Percentiles rank a stretch among this genome's conserved stretches.
Conservation (phyloP, 92 coral and sea anemone genomes). For the Umimayanthus kanabou region DNA sequence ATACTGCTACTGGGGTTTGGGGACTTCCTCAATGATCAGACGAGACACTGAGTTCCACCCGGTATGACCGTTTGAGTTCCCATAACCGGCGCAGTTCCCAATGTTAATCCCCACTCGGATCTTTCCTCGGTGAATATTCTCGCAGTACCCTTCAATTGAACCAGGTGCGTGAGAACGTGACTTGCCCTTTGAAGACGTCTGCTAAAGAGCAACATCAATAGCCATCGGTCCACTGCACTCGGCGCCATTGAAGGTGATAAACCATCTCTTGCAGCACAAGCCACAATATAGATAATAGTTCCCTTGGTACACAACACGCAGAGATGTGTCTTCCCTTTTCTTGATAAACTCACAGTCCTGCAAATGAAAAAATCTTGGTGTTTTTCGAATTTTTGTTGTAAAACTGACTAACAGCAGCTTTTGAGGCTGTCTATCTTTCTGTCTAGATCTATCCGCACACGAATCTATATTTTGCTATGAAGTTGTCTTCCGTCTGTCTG, state of each 20-base stretch:
- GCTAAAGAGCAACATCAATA: constrained; percentile 17
- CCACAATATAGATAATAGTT: background rate
- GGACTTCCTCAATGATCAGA: constrained; percentile 51
- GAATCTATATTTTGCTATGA: no score
- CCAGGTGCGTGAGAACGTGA: constrained; percentile 18
- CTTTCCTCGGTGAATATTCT: constrained; percentile 36
- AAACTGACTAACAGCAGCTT: no score
- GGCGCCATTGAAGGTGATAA: constrained; percentile 50
- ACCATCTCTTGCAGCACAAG: constrained; percentile 45
- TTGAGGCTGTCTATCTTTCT: no score
- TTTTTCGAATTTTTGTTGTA: no score
- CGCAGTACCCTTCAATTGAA: constrained; percentile 48
- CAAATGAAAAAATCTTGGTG: background rate
- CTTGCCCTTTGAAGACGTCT: no score
- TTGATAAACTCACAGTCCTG: constrained; percentile 36
- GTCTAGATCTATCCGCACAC: no score
- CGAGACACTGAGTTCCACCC: constrained; percentile 55
- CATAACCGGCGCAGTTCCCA: constrained; percentile 35
- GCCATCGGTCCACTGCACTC: constrained; percentile 49
- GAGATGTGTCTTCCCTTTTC: constrained; percentile 11
- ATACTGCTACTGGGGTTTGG: background rate
- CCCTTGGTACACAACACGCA: constrained; percentile 48
- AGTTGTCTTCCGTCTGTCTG: no score
- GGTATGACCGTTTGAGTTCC: constrained; percentile 21
- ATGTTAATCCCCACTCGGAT: constrained; percentile 49